phyloP scores from a whole-genome alignment of 2,888 invertebrate genomes.

The Pyrrhosoma nymphula region DNA sequence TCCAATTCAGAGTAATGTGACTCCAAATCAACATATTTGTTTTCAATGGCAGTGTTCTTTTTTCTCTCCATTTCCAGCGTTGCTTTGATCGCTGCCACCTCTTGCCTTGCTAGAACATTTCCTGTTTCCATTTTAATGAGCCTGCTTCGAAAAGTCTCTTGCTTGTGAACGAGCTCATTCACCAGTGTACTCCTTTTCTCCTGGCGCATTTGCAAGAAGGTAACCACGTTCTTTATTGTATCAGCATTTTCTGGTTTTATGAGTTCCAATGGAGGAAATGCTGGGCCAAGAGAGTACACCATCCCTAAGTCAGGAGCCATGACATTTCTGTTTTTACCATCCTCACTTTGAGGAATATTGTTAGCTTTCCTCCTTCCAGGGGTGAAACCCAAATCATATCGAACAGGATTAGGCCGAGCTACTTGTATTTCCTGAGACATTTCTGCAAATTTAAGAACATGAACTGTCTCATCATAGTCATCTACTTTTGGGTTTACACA shows the following conservation, averaged over 20 bases:
- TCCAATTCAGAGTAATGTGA: not conserved
- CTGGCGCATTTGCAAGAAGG: slow-evolving; percentile 85
- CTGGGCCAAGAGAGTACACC: slow-evolving; percentile 82
- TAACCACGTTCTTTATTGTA: slow-evolving; percentile 84
- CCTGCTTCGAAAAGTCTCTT: slow-evolving; percentile 81
- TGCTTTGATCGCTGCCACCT: slow-evolving; percentile 84
- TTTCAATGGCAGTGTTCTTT: slow-evolving; percentile 78
- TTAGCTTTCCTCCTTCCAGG: slow-evolving; percentile 90
- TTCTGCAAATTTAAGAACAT: slow-evolving; percentile 98
- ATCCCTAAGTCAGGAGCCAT: not conserved
- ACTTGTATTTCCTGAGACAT: slow-evolving; percentile 97
- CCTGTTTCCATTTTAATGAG: slow-evolving; percentile 86
- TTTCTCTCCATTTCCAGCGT: slow-evolving; percentile 85
- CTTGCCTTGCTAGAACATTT: slow-evolving; percentile 83
- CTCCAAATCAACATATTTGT: slow-evolving; percentile 53
- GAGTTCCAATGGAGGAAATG: slow-evolving; percentile 87
- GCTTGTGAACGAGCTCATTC: slow-evolving; percentile 83
- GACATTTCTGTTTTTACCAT: not conserved
- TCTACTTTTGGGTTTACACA: slow-evolving; percentile 96
- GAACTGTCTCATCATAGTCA: slow-evolving; percentile 97
- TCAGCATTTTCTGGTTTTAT: slow-evolving; percentile 84
- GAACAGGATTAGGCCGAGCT: slow-evolving; percentile 83
- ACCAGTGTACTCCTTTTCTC: slow-evolving; percentile 83
- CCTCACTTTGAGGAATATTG: slow-evolving; percentile 53
- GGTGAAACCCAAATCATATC: slow-evolving; percentile 82